Evolutionary conservation across 2,113 vertebrate species (phyloP), one percentile per base, ranked within the genome.

Genomic region (Poeciliopsis prolifica): DNA sequence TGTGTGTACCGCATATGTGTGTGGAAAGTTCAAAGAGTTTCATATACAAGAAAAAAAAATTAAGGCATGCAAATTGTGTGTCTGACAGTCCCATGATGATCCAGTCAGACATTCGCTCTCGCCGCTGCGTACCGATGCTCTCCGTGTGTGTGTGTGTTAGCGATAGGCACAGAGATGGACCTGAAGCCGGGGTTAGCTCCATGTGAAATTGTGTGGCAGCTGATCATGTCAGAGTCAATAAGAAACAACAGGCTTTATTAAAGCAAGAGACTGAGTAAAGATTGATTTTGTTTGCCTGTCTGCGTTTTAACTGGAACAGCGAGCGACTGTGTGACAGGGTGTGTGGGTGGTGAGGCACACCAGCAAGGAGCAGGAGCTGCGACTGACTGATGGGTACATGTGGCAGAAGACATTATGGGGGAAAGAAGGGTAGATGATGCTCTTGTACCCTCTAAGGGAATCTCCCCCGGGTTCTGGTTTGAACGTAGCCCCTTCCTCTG

Each of bases 231-330:
- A 89, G 77, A 88, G 79, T 90, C 86, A 71, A 86, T 92, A 84
- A 84, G 86, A 83, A 86, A 87, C 77, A 80, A 87, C 86, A 88
- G 24, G 68, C 75, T 73, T 77, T 92, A 90, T 91, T 88, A 91
- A 89, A 90, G 84, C 65, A 35, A 24, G 79, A 88, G 79, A 72
- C 72, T 89, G 83, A 54, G 82, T 85, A 75, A 87, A 90, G 88
- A 90, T 91, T 84, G 88, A 90, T 90, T 87, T 80, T 61, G 73
- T 88, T 87, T 83, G 81, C 74, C 74, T 72, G 75, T 79, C 81
- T 79, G 72, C 76, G 83, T 84, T 78, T 80, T 81, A 88, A 83
- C 68, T 76, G 81, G 74, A 70, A 74, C 81, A 68, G 73, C 74
- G 81, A 78, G 85, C n/a, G 69, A 44, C 81, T 89, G 87, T 88